phyloP scores from a whole-genome alignment of 1,140 invertebrate genomes.

The Drosophila leontia region DNA sequence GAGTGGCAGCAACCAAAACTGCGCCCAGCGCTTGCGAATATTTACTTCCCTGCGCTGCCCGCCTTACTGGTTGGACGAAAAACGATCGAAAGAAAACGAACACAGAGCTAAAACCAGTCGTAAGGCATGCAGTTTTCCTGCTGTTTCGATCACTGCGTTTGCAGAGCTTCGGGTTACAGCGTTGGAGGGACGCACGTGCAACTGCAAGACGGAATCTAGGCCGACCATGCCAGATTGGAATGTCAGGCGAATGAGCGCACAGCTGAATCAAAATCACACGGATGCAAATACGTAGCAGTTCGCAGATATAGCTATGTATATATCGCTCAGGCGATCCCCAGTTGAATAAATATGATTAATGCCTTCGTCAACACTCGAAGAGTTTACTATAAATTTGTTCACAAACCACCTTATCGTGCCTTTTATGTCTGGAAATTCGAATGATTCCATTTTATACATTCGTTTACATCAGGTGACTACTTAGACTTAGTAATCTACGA shows the following conservation, averaged over 20 bases:
- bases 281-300: conserved; percentile 6
- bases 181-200: conserved; percentile 42
- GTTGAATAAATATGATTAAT: background rate
- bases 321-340: background rate
- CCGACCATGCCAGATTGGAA: conserved; percentile 52
- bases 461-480: too few relatives aligned
- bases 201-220: conserved; percentile 44
- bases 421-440: too few relatives aligned
- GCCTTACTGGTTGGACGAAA: background rate
- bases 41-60: conserved; percentile 5
- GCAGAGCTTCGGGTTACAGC: conserved; percentile 47
- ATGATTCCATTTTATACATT: too few relatives aligned
- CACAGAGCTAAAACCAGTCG: conserved; percentile 30
- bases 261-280: conserved; percentile 11
- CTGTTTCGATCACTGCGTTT: conserved; percentile 46
- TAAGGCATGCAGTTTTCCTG: conserved; percentile 52
- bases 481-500: too few relatives aligned
- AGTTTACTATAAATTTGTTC: too few relatives aligned
- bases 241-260: conserved; percentile 55
- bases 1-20: conserved; percentile 56
- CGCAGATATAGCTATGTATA: background rate
- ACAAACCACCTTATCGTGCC: background rate
- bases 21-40: conserved; percentile 42
- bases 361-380: background rate
- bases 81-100: conserved; percentile 5